Conservation (phyloP, 2,113 vertebrate species). For the Anoura caudifer region DNA sequence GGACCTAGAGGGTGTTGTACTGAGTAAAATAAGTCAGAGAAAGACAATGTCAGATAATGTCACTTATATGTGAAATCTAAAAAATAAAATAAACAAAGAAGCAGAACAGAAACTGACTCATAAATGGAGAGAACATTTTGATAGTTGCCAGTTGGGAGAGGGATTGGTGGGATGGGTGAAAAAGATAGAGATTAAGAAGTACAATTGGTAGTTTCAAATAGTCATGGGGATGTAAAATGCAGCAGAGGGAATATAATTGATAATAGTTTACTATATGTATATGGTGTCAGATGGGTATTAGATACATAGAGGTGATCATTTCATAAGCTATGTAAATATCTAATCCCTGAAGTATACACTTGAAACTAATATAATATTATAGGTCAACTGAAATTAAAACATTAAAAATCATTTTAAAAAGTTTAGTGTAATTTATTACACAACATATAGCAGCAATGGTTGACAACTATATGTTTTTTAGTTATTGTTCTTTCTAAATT, state of each 20-base stretch:
- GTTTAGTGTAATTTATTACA: neutral
- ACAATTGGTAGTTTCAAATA: neutral
- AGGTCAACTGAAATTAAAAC: neutral
- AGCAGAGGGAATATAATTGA: neutral
- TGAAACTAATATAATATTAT: neutral
- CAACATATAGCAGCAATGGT: neutral
- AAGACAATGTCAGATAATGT: too few relatives aligned
- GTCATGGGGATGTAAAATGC: neutral
- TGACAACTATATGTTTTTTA: neutral
- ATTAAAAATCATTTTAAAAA: neutral
- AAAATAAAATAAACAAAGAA: neutral
- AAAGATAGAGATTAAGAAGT: neutral
- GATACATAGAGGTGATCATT: neutral
- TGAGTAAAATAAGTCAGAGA: too few relatives aligned
- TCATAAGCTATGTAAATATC: neutral
- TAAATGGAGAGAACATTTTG: neutral
- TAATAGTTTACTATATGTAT: neutral
- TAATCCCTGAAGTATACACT: neutral
- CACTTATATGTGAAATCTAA: neutral
- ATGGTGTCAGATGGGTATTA: neutral
- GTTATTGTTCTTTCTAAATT: neutral
- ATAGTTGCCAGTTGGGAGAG: neutral
- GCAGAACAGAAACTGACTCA: too few relatives aligned
- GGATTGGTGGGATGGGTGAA: neutral
- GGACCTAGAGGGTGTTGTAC: too few relatives aligned